Conservation (phyloP, 2,888 invertebrate species). For the Dione vanillae region DNA sequence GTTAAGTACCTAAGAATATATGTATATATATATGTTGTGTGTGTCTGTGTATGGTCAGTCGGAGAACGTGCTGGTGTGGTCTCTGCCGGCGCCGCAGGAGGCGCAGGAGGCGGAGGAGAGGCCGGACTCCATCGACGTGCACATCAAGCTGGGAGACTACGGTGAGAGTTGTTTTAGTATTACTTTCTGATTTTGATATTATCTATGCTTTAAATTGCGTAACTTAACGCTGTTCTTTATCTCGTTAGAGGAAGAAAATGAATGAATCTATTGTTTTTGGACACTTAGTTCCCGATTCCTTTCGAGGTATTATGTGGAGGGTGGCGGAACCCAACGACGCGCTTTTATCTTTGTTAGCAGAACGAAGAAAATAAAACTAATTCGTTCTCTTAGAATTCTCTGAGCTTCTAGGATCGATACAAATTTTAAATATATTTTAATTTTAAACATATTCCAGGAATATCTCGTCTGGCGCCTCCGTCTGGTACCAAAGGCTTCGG, state of each 20-base stretch:
- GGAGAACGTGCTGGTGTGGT: constrained; percentile 99
- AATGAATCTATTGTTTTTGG: too few relatives aligned
- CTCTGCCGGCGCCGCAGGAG: constrained; percentile 90
- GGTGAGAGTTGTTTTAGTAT: too few relatives aligned
- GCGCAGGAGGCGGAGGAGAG: constrained; percentile 85
- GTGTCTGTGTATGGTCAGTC: constrained; percentile 85
- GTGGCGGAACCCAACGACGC: too few relatives aligned
- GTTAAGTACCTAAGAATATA: not conserved
- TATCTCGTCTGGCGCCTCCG: constrained; percentile 93
- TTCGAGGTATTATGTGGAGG: too few relatives aligned
- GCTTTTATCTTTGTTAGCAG: too few relatives aligned
- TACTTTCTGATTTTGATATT: too few relatives aligned
- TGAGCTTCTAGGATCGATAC: too few relatives aligned
- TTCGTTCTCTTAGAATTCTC: too few relatives aligned
- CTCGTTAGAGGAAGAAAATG: too few relatives aligned
- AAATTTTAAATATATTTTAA: not conserved
- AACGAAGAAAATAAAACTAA: too few relatives aligned
- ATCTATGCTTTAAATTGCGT: not conserved
- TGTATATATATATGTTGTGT: not conserved
- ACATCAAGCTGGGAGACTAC: constrained; percentile 98
- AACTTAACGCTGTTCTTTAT: not conserved
- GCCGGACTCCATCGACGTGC: constrained; percentile 81
- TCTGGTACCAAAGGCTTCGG: constrained; percentile 98
- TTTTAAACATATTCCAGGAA: constrained; percentile 80
- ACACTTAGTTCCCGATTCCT: too few relatives aligned